These are phyloP conservation scores for Desoria tigrina DNA, from an alignment of 2,888 invertebrate genomes.

Conservation along the genomic window DNA sequence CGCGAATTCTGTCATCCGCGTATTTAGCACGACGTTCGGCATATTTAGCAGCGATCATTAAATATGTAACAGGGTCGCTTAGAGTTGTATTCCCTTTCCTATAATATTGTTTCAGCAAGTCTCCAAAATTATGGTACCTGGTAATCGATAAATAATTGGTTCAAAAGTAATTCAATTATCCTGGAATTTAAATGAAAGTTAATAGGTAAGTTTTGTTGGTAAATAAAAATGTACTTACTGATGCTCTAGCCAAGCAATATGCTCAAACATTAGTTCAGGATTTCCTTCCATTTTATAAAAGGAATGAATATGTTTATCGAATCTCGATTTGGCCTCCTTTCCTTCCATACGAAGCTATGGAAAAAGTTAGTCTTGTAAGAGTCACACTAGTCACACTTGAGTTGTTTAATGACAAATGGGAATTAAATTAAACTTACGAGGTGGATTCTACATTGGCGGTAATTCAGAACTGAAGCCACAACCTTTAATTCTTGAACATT, in stretches of 20 bases:
- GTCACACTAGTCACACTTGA: too few species aligned
- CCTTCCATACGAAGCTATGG: neutral
- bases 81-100: conserved; percentile 26
- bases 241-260: conserved; percentile 91
- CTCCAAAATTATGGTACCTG: conserved; percentile 48
- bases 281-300: conserved; percentile 77
- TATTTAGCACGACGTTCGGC: conserved; percentile 42
- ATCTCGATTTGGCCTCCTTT: conserved; percentile 77
- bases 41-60: conserved; percentile 42
- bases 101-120: conserved; percentile 45
- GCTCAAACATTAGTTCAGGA: conserved; percentile 86
- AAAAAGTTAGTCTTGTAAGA: too few species aligned
- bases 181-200: too few species aligned
- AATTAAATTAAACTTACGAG: too few species aligned
- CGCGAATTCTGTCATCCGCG: too few species aligned
- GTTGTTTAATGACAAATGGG: too few species aligned
- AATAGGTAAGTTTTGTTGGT: neutral
- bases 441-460: conserved; percentile 88
- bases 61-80: conserved; percentile 50
- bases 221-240: conserved; percentile 68
- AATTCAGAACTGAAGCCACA: conserved; percentile 66
- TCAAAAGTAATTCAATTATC: too few species aligned
- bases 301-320: conserved; percentile 85
- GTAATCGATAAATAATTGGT: too few species aligned
- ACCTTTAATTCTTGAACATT: conserved; percentile 1